These are phyloP conservation scores for Pagetopsis macropterus DNA, from an alignment of 2,797 vertebrate species.

Conservation along the genomic window DNA sequence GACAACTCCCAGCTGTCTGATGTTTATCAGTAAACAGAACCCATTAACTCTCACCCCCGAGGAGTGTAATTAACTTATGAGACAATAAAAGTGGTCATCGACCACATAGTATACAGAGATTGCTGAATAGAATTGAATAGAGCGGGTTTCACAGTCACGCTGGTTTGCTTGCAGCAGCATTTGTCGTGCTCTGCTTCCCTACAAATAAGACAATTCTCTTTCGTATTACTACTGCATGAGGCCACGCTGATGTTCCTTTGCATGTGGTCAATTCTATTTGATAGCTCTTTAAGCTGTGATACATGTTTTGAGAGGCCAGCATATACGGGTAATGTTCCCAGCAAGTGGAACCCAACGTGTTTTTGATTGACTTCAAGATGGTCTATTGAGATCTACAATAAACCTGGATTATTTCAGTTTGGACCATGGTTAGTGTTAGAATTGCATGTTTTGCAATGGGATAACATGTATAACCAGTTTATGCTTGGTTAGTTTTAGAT, in stretches of 20 bases:
- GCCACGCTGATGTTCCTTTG: slow-evolving; percentile 37
- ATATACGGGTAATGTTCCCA: slow-evolving; percentile 23
- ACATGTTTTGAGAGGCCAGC: background rate
- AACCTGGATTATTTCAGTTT: background rate
- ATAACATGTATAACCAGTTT: background rate
- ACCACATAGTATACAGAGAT: slow-evolving; percentile 47
- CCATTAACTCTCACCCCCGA: slow-evolving; percentile 62
- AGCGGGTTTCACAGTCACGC: slow-evolving; percentile 47
- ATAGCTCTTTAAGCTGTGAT: slow-evolving; percentile 25
- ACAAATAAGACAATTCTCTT: slow-evolving; percentile 44
- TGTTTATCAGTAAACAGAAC: slow-evolving; percentile 72
- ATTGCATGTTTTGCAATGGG: background rate
- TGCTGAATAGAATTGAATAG: slow-evolving; percentile 40
- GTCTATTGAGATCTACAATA: slow-evolving; percentile 19
- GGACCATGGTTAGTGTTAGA: background rate
- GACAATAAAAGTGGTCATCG: slow-evolving; percentile 73
- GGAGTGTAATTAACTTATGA: slow-evolving; percentile 76
- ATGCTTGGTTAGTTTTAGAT: background rate
- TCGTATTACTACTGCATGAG: slow-evolving; percentile 19
- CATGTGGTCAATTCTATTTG: slow-evolving; percentile 38
- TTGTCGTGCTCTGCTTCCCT: slow-evolving; percentile 40
- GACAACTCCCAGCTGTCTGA: slow-evolving; percentile 61
- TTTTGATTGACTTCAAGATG: slow-evolving; percentile 22
- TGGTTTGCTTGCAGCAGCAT: slow-evolving; percentile 48
- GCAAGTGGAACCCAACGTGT: slow-evolving; percentile 31